Evolutionary conservation across 2,113 vertebrate species (phyloP).

Genomic region (Acanthochromis polyacanthus): DNA sequence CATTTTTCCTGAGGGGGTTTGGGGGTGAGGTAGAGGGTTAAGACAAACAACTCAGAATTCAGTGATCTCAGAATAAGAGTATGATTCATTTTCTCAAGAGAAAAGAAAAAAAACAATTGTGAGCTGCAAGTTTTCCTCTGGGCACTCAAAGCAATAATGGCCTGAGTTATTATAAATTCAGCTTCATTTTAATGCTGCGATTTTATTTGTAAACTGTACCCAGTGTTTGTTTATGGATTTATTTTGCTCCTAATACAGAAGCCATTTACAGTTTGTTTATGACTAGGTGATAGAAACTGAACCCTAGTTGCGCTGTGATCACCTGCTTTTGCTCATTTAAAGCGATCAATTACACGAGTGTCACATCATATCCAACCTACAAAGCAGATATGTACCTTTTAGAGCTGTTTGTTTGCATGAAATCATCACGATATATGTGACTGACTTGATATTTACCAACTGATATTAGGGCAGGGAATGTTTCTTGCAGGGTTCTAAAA

Average conservation of each 20-base stretch:
- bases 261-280: conserved; percentile 9
- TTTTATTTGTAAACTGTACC: not conserved
- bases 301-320: conserved; percentile 17
- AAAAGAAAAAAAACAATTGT: conserved; percentile 15
- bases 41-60: conserved; percentile 54
- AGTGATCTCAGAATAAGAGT: conserved; percentile 52
- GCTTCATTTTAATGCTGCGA: conserved; percentile 15
- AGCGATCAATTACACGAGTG: conserved; percentile 6
- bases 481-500: not conserved
- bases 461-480: not conserved
- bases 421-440: not conserved
- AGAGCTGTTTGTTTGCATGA: not conserved
- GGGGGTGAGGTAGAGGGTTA: not conserved
- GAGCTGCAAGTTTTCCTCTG: conserved; percentile 20
- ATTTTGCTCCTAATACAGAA: conserved; percentile 3
- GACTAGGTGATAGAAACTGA: not conserved
- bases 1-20: conserved; percentile 34
- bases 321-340: conserved; percentile 4
- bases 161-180: conserved; percentile 42
- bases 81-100: conserved; percentile 41
- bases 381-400: conserved; percentile 3
- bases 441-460: not conserved
- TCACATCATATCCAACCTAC: conserved; percentile 18
- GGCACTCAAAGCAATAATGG: conserved; percentile 17
- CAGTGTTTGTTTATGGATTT: not conserved